Evolutionary conservation across 2,888 invertebrate genomes (phyloP), one percentile per base, ranked within the genome.

Genomic region (Hemicrepidius hirtus): DNA sequence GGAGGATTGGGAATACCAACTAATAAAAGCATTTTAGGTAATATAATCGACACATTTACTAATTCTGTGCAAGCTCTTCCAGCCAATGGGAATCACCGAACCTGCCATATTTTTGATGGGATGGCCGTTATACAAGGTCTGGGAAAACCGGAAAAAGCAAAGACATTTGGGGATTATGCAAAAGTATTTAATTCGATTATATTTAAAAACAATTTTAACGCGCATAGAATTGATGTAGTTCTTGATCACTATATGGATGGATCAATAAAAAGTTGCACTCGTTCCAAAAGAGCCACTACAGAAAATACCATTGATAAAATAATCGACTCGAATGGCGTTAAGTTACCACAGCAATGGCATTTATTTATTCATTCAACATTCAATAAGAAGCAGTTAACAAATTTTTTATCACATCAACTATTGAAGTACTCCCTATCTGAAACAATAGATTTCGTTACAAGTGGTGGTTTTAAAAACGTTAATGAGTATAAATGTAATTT

Each of bases 341-440:
- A 41, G 13, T 59, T 76, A 44, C 76, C 73, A 10, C 74, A 74
- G 44, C 69, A 76, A 49, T 76, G 75, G 74, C 67, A 76, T 53
- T 50, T 70, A 35, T 76, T 73, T 50, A 75, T 76, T 13, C 71
- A 76, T 68, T 75, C 73, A 1, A 20, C 60, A 7, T 60, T 50
- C 35, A 76, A 74, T 35, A 75, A 75, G 57, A 1, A 37, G 7
- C 64, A 71, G 24, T 53, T 75, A 12, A 75, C 69, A 37, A 35
- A 74, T 32, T 75, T 76, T 67, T 20, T 75, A 20, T 41, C 53
- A 1, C 20, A 32, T 0, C 20, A 49, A 28, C 13, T 44, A 9
- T n/a, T n/a, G n/a, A n/a, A n/a, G n/a, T n/a, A 13, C 16, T 16
- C 46, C 46, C 46, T 2, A 62, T 24, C 44, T 44, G 9, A 6